Percentiles rank a stretch among this genome's conserved stretches.
These are phyloP conservation scores for Myiagra hebetior DNA, from an alignment of 2,113 vertebrate species.

Conservation along the genomic window DNA sequence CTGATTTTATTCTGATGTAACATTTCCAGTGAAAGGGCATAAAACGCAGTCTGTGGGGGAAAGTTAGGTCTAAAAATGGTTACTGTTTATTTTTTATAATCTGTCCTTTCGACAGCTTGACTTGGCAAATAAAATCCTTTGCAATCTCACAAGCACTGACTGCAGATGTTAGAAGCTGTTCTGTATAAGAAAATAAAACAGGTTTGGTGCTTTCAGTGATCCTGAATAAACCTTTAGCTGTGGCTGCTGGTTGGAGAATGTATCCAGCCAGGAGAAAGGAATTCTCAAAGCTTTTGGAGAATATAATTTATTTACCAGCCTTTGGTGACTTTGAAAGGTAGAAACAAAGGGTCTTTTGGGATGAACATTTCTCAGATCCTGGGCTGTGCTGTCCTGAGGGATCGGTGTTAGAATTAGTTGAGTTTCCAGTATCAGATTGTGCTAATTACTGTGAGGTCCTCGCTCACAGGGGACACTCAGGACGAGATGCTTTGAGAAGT, in stretches of 20 bases:
- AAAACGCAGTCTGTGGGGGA: not conserved
- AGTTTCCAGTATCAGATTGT: not conserved
- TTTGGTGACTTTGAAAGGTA: not conserved
- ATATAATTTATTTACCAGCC: not conserved
- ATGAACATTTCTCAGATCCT: accelerated
- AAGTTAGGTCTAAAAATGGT: not conserved
- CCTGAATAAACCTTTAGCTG: not conserved
- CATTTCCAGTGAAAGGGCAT: not conserved
- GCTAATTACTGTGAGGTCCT: not conserved
- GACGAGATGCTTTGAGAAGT: not conserved
- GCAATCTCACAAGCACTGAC: not conserved
- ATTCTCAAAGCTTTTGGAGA: not conserved
- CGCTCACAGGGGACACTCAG: not conserved
- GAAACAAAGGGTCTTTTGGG: not conserved
- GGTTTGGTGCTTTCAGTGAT: not conserved
- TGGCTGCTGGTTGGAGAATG: not conserved
- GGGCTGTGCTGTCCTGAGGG: not conserved
- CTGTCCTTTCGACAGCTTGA: not conserved
- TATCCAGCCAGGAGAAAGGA: not conserved
- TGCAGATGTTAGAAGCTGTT: not conserved
- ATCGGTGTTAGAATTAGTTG: not conserved
- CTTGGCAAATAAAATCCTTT: not conserved
- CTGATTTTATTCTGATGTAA: slow-evolving; percentile 38
- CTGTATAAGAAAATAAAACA: not conserved
- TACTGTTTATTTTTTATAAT: slow-evolving; percentile 16